phyloP scores from a whole-genome alignment of 2,888 invertebrate genomes.

The Leptinotarsa peninsularis region DNA sequence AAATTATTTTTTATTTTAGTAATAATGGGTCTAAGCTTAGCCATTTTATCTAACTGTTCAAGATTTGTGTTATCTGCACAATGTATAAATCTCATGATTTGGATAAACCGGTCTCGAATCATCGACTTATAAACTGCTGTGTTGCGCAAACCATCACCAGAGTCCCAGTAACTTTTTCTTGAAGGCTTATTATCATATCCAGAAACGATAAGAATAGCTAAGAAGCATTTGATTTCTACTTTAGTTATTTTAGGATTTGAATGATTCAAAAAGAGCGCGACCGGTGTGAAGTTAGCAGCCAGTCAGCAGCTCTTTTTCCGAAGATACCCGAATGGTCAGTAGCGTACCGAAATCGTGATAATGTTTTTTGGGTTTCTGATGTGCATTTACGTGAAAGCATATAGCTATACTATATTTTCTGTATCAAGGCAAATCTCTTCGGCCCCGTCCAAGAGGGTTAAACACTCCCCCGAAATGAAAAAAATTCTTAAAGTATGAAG shows the following conservation, averaged over 20 bases:
- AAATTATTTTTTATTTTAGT: conserved; percentile 26
- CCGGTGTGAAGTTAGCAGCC: too few species aligned
- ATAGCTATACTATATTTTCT: too few species aligned
- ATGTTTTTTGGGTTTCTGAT: too few species aligned
- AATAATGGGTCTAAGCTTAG: conserved; percentile 25
- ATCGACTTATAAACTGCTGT: conserved; percentile 34
- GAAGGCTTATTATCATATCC: conserved; percentile 37
- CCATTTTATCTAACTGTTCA: conserved; percentile 26
- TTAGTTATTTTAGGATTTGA: conserved; percentile 32
- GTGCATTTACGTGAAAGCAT: too few species aligned
- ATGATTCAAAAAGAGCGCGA: conserved; percentile 2
- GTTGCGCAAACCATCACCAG: conserved; percentile 33
- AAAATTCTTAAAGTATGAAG: too few species aligned
- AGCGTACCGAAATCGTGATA: too few species aligned
- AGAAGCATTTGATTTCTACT: conserved; percentile 42
- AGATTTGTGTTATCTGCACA: conserved; percentile 32
- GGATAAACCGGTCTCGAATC: conserved; percentile 16
- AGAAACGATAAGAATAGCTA: conserved; percentile 41
- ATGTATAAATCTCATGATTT: conserved; percentile 25
- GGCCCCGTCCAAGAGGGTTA: too few species aligned
- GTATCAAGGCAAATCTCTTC: too few species aligned
- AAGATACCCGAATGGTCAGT: too few species aligned
- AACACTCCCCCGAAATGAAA: too few species aligned
- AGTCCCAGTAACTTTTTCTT: conserved; percentile 39
- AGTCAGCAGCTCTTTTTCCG: too few species aligned